A percentile compares a stretch with the other conserved stretches of the same genome.
These are phyloP conservation scores for Rapana venosa DNA, from an alignment of 2,888 invertebrate species.

Conservation along the genomic window DNA sequence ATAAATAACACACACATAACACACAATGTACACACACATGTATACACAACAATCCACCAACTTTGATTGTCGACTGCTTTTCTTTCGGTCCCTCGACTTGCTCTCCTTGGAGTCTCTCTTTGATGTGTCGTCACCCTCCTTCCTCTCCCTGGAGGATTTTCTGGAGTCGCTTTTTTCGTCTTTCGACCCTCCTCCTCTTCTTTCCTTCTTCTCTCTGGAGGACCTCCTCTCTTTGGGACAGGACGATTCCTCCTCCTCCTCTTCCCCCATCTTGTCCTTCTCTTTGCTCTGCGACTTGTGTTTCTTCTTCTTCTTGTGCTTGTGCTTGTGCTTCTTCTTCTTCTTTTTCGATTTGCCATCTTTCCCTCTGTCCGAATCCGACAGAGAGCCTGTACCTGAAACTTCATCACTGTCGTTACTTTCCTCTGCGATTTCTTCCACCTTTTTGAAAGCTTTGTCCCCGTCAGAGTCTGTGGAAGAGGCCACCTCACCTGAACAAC, in stretches of 20 bases:
- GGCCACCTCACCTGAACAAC: constrained; percentile 45
- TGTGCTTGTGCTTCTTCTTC: constrained; percentile 36
- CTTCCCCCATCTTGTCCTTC: constrained; percentile 23
- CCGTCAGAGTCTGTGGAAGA: constrained; percentile 45
- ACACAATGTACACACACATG: neutral
- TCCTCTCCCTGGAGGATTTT: neutral
- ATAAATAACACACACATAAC: too few species aligned
- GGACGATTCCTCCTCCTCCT: constrained; percentile 5
- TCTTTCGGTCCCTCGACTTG: constrained; percentile 26
- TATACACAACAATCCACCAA: neutral
- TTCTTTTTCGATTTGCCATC: neutral
- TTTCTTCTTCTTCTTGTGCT: constrained; percentile 44
- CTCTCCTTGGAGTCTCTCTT: neutral
- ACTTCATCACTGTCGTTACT: constrained; percentile 54
- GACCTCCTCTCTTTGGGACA: neutral
- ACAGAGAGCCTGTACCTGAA: constrained; percentile 64
- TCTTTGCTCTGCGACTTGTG: constrained; percentile 40
- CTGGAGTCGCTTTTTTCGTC: neutral
- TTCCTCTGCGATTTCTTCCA: constrained; percentile 24
- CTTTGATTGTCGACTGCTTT: constrained; percentile 28
- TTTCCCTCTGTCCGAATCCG: constrained; percentile 39
- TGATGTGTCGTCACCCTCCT: neutral
- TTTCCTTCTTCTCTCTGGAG: constrained; percentile 12
- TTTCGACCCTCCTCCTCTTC: neutral
- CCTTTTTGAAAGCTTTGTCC: constrained; percentile 5